Conservation (phyloP, 2,797 vertebrate species). For the Sphenodon punctatus region DNA sequence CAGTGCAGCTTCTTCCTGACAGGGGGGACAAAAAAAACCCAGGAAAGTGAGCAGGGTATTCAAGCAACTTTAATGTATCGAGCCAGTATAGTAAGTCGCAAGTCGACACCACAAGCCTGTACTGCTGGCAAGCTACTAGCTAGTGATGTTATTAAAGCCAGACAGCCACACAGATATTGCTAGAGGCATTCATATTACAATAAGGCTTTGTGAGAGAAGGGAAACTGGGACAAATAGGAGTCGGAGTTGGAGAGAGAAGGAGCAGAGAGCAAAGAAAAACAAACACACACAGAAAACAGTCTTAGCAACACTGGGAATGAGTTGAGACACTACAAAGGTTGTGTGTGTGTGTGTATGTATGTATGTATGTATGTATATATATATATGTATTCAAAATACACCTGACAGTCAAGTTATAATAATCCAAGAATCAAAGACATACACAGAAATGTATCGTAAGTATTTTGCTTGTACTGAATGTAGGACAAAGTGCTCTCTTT, state of each 20-base stretch:
- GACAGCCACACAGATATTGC: slow-evolving; percentile 1
- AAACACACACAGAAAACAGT: no score
- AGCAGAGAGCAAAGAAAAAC: not conserved
- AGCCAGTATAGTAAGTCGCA: slow-evolving; percentile 2
- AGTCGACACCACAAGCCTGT: not conserved
- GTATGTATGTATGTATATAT: no score
- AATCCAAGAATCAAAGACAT: not conserved
- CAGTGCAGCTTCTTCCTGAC: not conserved
- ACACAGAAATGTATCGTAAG: not conserved
- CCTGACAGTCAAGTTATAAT: not conserved
- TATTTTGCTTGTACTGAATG: not conserved
- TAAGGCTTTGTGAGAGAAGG: not conserved
- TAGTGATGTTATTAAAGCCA: slow-evolving; percentile 18
- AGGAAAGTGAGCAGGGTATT: not conserved
- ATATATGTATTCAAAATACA: not conserved
- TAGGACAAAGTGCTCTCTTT: not conserved
- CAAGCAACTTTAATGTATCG: slow-evolving; percentile 29
- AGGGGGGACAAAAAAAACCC: slow-evolving; percentile 11
- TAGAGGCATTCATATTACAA: not conserved
- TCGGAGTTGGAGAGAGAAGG: not conserved
- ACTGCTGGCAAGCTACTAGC: not conserved
- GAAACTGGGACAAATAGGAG: slow-evolving; percentile 20
- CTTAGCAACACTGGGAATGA: no score
- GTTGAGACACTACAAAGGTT: not conserved
- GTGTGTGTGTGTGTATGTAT: no score